Percentiles rank a stretch among this genome's conserved stretches.
Evolutionary conservation across 2,113 vertebrate genomes (phyloP).

Genomic region (Riparia riparia): DNA sequence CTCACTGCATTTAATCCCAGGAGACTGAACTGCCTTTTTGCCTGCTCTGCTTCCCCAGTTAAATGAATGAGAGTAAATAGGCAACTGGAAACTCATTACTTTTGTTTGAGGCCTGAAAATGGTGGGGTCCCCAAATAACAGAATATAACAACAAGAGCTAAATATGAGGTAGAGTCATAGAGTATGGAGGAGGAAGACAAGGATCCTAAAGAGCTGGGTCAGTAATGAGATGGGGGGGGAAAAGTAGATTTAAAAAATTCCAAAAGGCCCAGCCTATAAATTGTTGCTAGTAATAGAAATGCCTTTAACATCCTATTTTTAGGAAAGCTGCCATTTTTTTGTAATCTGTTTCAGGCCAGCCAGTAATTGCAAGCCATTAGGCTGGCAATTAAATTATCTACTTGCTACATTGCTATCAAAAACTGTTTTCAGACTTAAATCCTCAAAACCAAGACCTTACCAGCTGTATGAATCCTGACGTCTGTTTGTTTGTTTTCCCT

Average conservation of each 20-base stretch:
- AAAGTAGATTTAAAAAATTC: not conserved
- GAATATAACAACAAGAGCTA: not conserved
- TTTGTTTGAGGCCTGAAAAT: not conserved
- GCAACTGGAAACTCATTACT: not conserved
- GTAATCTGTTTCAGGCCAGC: not conserved
- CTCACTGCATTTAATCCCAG: not conserved
- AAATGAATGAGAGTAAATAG: not conserved
- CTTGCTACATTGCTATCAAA: not conserved
- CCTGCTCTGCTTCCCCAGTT: not conserved
- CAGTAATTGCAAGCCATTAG: not conserved
- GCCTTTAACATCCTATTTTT: not conserved
- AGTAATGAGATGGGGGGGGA: not conserved
- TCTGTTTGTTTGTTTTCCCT: not conserved
- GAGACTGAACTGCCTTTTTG: not conserved
- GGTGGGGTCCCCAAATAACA: not conserved
- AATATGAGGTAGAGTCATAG: not conserved
- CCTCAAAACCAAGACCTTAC: not conserved
- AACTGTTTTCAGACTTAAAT: not conserved
- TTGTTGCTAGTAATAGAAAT: not conserved
- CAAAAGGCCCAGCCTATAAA: not conserved
- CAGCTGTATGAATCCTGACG: not conserved
- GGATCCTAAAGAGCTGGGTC: not conserved
- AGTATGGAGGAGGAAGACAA: not conserved
- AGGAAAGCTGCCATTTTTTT: not conserved
- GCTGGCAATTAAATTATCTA: not conserved